phyloP scores from a whole-genome alignment of 2,888 invertebrate genomes.

The Acanthosepion esculentum region DNA sequence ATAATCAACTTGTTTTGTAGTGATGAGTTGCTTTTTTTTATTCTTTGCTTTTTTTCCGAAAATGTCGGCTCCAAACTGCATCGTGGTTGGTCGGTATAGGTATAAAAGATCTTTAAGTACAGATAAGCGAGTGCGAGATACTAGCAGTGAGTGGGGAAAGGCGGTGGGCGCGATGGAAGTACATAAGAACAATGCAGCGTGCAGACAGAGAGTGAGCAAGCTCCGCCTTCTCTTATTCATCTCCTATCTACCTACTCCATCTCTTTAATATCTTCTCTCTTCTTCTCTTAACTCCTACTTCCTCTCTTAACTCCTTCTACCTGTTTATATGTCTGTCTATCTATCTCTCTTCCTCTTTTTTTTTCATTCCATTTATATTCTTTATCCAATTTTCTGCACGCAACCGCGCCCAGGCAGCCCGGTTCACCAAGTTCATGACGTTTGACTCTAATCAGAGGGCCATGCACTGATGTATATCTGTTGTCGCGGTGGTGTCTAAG shows the following conservation, averaged over 20 bases:
- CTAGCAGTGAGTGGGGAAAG: neutral
- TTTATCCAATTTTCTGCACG: constrained; percentile 33
- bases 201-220: neutral
- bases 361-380: neutral
- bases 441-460: constrained; percentile 20
- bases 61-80: neutral
- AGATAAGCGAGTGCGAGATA: neutral
- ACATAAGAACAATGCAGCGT: neutral
- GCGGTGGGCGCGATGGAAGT: neutral
- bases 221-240: neutral
- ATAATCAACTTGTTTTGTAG: too few species aligned
- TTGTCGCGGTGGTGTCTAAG: constrained; percentile 21
- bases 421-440: constrained; percentile 23
- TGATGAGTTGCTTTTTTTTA: neutral
- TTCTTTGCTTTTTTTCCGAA: neutral
- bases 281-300: neutral
- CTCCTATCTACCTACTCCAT: neutral
- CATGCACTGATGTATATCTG: constrained; percentile 1
- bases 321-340: neutral
- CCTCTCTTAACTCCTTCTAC: neutral
- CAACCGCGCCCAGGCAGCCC: constrained; percentile 17
- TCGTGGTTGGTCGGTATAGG: constrained; percentile 33
- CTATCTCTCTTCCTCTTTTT: neutral
- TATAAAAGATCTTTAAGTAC: neutral
- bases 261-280: too few species aligned